Percentiles rank a stretch among this genome's conserved stretches.
Evolutionary conservation across 1,140 invertebrate species (phyloP).

Genomic region (Hyles euphorbiae): DNA sequence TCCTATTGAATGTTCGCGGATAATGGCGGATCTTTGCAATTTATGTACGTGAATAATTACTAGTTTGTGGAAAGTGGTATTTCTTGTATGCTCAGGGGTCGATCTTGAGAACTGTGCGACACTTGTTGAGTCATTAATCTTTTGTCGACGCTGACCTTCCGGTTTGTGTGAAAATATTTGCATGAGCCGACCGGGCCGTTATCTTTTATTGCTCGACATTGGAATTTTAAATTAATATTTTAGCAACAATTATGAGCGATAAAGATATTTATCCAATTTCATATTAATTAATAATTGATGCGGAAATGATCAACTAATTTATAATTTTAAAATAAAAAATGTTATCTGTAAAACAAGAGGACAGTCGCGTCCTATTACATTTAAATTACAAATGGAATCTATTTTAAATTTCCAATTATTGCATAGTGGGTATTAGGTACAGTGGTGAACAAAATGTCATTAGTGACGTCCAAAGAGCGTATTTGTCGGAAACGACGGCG

Average conservation of each 20-base stretch:
- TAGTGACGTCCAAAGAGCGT: slow-evolving; percentile 31
- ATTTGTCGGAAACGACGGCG: slow-evolving; percentile 56
- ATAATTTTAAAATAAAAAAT: too few species aligned
- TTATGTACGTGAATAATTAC: slow-evolving; percentile 50
- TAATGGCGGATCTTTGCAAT: slow-evolving; percentile 56
- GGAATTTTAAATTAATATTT: too few species aligned
- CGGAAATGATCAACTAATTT: too few species aligned
- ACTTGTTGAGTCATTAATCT: slow-evolving; percentile 60
- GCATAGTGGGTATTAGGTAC: slow-evolving; percentile 8
- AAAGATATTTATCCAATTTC: too few species aligned
- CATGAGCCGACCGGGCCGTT: slow-evolving; percentile 15
- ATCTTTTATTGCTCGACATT: too few species aligned
- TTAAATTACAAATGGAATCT: too few species aligned
- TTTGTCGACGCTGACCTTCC: slow-evolving; percentile 36
- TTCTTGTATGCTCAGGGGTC: slow-evolving; percentile 68
- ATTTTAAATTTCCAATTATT: background rate
- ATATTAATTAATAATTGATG: too few species aligned
- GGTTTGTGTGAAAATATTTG: slow-evolving; percentile 18
- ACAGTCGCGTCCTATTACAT: too few species aligned
- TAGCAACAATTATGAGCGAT: too few species aligned
- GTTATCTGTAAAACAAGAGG: too few species aligned
- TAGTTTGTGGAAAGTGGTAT: slow-evolving; percentile 58
- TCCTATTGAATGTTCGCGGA: slow-evolving; percentile 55
- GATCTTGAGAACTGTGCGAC: slow-evolving; percentile 45
- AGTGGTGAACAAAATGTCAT: slow-evolving; percentile 49